phyloP scores from a whole-genome alignment of 2,113 vertebrate genomes.

The Aramus guarauna region DNA sequence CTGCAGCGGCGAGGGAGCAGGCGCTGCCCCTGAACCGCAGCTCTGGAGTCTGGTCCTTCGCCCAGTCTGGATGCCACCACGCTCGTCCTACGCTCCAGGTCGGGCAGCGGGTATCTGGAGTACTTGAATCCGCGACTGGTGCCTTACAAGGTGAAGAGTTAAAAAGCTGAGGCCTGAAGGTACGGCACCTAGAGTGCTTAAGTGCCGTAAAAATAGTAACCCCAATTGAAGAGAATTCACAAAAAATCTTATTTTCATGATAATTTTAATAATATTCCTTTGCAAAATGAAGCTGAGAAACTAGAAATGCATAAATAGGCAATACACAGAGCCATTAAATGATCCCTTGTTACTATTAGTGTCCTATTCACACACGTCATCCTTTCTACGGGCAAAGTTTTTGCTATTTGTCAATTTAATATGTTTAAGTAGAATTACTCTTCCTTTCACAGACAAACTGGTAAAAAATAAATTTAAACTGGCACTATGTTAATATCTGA shows the following conservation, averaged over 20 bases:
- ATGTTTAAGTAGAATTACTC: not conserved
- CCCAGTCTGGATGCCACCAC: fast-evolving
- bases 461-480: not conserved
- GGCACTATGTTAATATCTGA: not conserved
- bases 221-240: constrained; percentile 46
- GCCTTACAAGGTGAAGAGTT: not conserved
- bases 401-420: not conserved
- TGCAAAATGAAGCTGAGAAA: constrained; percentile 45
- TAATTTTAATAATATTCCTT: constrained; percentile 53
- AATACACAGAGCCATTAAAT: constrained; percentile 6
- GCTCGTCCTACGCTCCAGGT: fast-evolving
- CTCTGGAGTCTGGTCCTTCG: not conserved
- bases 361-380: not conserved
- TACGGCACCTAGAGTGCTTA: not conserved
- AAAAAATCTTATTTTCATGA: constrained; percentile 29
- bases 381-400: not conserved
- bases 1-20: fast-evolving
- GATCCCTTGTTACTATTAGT: not conserved
- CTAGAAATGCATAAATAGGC: constrained; percentile 48
- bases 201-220: not conserved
- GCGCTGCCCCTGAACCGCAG: fast-evolving
- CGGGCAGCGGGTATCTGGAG: not conserved
- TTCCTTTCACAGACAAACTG: not conserved
- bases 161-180: not conserved
- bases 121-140: not conserved